Conservation (phyloP, 1,140 invertebrate genomes). For the Pinna nobilis region DNA sequence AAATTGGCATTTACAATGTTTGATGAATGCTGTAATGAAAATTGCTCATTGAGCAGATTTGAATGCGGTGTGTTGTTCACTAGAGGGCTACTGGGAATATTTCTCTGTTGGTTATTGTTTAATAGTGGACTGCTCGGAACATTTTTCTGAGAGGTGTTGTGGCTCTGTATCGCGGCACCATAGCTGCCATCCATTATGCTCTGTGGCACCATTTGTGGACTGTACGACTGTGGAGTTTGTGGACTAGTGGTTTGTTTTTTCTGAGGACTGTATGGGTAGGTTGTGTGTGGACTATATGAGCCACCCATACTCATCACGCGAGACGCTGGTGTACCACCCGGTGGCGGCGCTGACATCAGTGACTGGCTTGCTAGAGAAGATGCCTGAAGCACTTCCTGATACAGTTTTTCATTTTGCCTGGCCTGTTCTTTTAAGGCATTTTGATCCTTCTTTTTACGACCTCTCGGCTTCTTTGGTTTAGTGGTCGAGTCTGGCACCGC, state of each 20-base stretch:
- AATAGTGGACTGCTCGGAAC: too few relatives aligned
- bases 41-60: conserved; percentile 12
- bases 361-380: too few relatives aligned
- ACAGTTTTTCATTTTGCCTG: conserved; percentile 14
- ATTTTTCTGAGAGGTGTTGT: conserved; percentile 13
- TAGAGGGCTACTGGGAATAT: background rate
- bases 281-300: conserved; percentile 1
- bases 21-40: conserved; percentile 2
- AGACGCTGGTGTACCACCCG: background rate
- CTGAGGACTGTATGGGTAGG: conserved; percentile 33
- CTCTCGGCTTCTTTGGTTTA: conserved; percentile 63
- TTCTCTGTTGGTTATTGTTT: too few relatives aligned
- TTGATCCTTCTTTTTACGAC: conserved; percentile 56
- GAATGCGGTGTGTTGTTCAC: conserved; percentile 14
- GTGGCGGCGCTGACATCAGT: too few relatives aligned
- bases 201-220: conserved; percentile 32
- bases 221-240: conserved; percentile 37
- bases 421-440: conserved; percentile 13
- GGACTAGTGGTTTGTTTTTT: conserved; percentile 27
- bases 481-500: conserved; percentile 70
- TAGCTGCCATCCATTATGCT: background rate
- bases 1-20: background rate
- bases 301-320: conserved; percentile 7
- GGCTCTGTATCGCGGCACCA: background rate
- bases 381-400: too few relatives aligned